These are phyloP conservation scores for Charina bottae DNA, from an alignment of 2,113 vertebrate genomes.

Conservation along the genomic window DNA sequence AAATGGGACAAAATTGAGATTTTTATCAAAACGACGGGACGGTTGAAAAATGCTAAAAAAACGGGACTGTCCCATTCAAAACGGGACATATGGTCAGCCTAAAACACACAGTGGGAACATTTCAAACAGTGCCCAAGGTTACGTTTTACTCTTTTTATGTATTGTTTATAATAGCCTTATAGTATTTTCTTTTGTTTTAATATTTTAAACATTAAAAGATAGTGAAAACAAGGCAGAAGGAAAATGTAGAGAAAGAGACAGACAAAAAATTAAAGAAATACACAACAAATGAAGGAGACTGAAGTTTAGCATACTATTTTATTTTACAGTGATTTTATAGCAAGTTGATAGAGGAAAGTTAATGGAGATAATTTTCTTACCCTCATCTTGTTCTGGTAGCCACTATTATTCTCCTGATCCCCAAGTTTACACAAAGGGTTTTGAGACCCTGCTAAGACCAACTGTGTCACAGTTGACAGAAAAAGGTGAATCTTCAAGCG, in stretches of 20 bases:
- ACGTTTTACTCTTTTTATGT: background rate
- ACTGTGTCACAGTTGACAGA: background rate
- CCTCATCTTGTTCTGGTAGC: background rate
- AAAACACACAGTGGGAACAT: accelerated
- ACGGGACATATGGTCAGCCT: too few relatives aligned
- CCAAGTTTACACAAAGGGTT: too few relatives aligned
- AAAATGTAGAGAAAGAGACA: background rate
- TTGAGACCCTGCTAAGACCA: background rate
- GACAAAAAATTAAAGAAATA: background rate
- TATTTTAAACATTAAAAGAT: background rate
- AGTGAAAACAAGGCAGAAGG: background rate
- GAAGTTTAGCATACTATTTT: background rate
- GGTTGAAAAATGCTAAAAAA: too few relatives aligned
- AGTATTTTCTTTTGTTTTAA: background rate
- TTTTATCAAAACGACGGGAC: too few relatives aligned
- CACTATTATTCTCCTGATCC: too few relatives aligned
- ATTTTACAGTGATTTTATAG: background rate
- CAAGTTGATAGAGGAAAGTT: background rate
- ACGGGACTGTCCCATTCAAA: too few relatives aligned
- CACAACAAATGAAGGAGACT: background rate
- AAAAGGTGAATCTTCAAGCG: background rate
- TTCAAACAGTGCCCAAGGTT: background rate
- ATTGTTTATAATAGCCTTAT: background rate
- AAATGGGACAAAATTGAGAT: too few relatives aligned
- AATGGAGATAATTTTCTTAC: background rate